Evolutionary conservation across 2,888 invertebrate genomes (phyloP), one percentile per base, ranked within the genome.

Genomic region (Sarcophaga rosellei): DNA sequence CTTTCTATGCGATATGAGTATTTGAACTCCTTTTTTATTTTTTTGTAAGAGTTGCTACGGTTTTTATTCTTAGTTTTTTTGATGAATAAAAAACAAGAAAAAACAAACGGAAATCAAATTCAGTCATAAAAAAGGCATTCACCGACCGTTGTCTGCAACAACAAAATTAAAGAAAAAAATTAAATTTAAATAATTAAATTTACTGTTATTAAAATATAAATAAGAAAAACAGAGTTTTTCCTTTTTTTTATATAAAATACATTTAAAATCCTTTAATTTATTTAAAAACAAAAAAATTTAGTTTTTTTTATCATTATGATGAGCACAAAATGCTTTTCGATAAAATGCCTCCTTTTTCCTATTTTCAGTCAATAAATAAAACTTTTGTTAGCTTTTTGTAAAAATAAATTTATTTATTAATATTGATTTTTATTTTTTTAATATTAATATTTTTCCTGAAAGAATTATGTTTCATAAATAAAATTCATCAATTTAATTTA

Each of bases 401-500:
- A 35, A 35, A 35, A 53, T 53, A 53, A 53, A 17, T 61, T n/a
- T 2, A 61, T 61, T 61, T n/a, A 61, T 20, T 17, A 61, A 61
- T n/a, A 61, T n/a, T n/a, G 20, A 61, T 20, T 11, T 61, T 61
- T 61, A n/a, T 10, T 20, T 21, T 61, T 69, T 72, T n/a, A 57
- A 35, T 25, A 4, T 35, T 35, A 35, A 8, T 35, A 57, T 35
- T 57, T 57, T 57, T 57, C 23, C 25, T 72, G 35, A 57, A 59
- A 72, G n/a, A 17, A 35, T 70, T 59, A 59, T 59, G 15, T 11
- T 75, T 75, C 23, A 47, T 53, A 15, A 25, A 53, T 15, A 57
- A 65, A 25, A 75, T 53, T 35, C 20, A 53, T 66, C 53, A 76
- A 44, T 76, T 35, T 15, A 76, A 76, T 66, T 76, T 76, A 66